Conservation (phyloP, 1,140 invertebrate species). For the Bombus cullumanus region DNA sequence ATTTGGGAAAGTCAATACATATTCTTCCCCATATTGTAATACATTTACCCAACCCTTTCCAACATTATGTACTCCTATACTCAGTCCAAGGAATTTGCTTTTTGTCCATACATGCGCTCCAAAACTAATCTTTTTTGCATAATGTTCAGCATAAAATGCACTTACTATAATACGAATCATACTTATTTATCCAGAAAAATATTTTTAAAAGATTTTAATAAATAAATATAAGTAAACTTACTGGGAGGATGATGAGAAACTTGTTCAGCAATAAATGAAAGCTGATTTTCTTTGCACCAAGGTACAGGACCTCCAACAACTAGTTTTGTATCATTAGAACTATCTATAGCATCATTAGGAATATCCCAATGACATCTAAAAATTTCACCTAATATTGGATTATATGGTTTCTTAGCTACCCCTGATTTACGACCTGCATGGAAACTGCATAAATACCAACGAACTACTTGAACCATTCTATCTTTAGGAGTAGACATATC, state of each 20-base stretch:
- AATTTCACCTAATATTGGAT: constrained; percentile 97
- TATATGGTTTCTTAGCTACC: constrained; percentile 98
- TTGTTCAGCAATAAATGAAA: constrained; percentile 98
- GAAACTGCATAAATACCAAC: constrained; percentile 98
- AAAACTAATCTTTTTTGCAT: constrained; percentile 94
- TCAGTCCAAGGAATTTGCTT: constrained; percentile 98
- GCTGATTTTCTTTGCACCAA: constrained; percentile 91
- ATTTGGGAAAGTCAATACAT: constrained; percentile 97
- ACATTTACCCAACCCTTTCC: constrained; percentile 92
- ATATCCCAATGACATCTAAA: constrained; percentile 96
- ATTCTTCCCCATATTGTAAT: constrained; percentile 94
- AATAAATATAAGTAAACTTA: constrained; percentile 78
- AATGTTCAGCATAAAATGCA: constrained; percentile 98
- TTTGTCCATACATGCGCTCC: constrained; percentile 98
- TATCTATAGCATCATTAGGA: constrained; percentile 67
- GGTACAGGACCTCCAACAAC: constrained; percentile 91
- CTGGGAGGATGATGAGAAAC: constrained; percentile 99
- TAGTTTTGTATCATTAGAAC: constrained; percentile 73
- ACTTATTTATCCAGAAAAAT: neutral
- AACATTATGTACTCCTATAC: constrained; percentile 95
- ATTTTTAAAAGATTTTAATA: neutral
- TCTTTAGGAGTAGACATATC: constrained; percentile 92
- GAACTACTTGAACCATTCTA: constrained; percentile 95
- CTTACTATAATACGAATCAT: constrained; percentile 87
- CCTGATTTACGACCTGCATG: constrained; percentile 97